A percentile compares a stretch with the other conserved stretches of the same genome.
Evolutionary conservation across 2,113 vertebrate species (phyloP).

Genomic region (Rhagologus leucostigma): DNA sequence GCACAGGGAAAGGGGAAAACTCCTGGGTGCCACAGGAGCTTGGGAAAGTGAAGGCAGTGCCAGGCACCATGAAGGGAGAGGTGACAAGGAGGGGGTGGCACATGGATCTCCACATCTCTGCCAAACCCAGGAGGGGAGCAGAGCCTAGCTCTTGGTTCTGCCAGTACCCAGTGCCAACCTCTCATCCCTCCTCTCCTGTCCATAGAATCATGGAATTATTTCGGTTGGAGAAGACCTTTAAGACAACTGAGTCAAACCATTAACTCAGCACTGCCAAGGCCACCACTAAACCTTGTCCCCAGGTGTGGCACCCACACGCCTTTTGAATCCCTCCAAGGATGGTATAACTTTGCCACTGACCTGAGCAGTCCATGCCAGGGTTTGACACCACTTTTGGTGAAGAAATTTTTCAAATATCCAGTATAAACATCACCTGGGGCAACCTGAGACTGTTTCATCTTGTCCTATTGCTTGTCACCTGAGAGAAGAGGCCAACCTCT

Average conservation of each 20-base stretch:
- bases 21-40: neutral
- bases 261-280: neutral
- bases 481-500: neutral
- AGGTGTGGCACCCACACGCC: accelerated
- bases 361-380: neutral
- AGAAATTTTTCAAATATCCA: neutral
- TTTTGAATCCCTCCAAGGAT: neutral
- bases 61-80: accelerated
- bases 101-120: accelerated
- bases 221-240: neutral
- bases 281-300: neutral
- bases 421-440: neutral
- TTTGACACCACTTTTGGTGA: neutral
- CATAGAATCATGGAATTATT: neutral
- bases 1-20: neutral
- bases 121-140: neutral
- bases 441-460: neutral
- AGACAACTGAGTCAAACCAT: neutral
- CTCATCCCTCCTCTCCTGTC: neutral
- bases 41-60: neutral
- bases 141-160: neutral
- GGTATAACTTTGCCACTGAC: neutral
- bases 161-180: neutral
- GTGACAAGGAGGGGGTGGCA: neutral
- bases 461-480: neutral